A percentile compares a stretch with the other conserved stretches of the same genome.
phyloP scores from a whole-genome alignment of 2,113 vertebrate species.

The Synchiropus splendidus region DNA sequence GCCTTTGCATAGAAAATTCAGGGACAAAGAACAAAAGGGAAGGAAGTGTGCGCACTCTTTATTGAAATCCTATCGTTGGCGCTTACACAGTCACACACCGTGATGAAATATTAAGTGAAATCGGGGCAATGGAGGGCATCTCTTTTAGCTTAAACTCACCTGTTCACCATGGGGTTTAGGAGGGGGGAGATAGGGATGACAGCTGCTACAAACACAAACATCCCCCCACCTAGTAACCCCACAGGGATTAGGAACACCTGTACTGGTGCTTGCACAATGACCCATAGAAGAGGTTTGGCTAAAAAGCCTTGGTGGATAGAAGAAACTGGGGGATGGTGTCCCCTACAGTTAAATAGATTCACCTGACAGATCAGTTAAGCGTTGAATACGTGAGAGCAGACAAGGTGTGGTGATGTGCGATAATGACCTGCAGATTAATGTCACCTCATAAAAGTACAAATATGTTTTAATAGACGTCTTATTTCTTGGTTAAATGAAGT shows the following conservation, averaged over 20 bases:
- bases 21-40: slow-evolving; percentile 17
- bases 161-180: slow-evolving; percentile 36
- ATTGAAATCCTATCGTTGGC: slow-evolving; percentile 10
- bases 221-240: slow-evolving; percentile 44
- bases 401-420: too few relatives aligned
- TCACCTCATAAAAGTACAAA: slow-evolving; percentile 4
- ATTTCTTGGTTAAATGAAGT: slow-evolving; percentile 5
- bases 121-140: slow-evolving; percentile 4
- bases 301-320: slow-evolving; percentile 52
- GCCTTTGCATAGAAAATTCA: slow-evolving; percentile 11
- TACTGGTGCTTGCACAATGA: slow-evolving; percentile 62
- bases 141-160: slow-evolving; percentile 40
- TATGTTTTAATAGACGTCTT: slow-evolving; percentile 17
- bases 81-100: slow-evolving; percentile 9
- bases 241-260: slow-evolving; percentile 63
- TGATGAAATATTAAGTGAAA: slow-evolving; percentile 61
- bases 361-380: too few relatives aligned
- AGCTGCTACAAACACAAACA: slow-evolving; percentile 48
- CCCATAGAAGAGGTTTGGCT: slow-evolving; percentile 48
- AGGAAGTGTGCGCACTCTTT: slow-evolving; percentile 20
- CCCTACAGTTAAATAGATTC: slow-evolving; percentile 20
- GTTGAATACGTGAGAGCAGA: slow-evolving; percentile 22
- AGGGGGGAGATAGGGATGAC: slow-evolving; percentile 44
- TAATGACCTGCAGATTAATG: too few relatives aligned
- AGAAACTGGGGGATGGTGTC: slow-evolving; percentile 27